These are phyloP conservation scores for Monochamus alternatus DNA, from an alignment of 2,888 invertebrate genomes.

Conservation along the genomic window DNA sequence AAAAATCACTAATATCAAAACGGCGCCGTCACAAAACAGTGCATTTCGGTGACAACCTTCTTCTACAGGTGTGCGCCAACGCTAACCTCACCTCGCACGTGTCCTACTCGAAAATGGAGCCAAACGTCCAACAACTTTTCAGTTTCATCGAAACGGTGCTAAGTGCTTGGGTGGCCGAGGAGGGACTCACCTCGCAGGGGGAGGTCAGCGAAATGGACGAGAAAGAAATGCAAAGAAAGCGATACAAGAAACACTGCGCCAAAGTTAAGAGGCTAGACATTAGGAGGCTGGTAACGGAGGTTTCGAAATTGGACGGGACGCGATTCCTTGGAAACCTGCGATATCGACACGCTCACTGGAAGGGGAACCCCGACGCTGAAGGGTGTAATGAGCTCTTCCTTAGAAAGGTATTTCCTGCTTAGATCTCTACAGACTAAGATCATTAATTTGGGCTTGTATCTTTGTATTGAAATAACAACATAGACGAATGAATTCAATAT, in stretches of 20 bases:
- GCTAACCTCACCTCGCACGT: slow-evolving; percentile 73
- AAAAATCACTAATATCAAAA: slow-evolving; percentile 74
- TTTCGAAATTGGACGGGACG: slow-evolving; percentile 80
- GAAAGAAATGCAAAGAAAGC: slow-evolving; percentile 75
- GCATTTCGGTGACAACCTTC: slow-evolving; percentile 84
- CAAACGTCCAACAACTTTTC: slow-evolving; percentile 86
- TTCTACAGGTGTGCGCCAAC: slow-evolving; percentile 83
- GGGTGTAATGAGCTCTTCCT: slow-evolving; percentile 92
- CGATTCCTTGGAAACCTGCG: slow-evolving; percentile 80
- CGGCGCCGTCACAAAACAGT: slow-evolving; percentile 85
- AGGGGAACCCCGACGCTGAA: slow-evolving; percentile 88
- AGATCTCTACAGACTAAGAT: slow-evolving; percentile 16
- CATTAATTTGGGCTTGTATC: slow-evolving; percentile 22
- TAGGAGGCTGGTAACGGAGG: slow-evolving; percentile 80
- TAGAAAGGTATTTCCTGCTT: slow-evolving; percentile 78
- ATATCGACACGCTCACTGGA: slow-evolving; percentile 88
- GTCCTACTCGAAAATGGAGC: slow-evolving; percentile 77
- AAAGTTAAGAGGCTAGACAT: slow-evolving; percentile 81
- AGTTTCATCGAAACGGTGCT: slow-evolving; percentile 87
- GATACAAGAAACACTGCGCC: slow-evolving; percentile 77
- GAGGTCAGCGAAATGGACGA: slow-evolving; percentile 84
- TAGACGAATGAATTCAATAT: slow-evolving; percentile 11
- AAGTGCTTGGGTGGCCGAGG: slow-evolving; percentile 85
- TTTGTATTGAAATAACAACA: slow-evolving; percentile 19
- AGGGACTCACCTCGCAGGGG: slow-evolving; percentile 81